Evolutionary conservation across 2,888 invertebrate genomes (phyloP), one percentile per base, ranked within the genome.

Genomic region (Leucania comma): DNA sequence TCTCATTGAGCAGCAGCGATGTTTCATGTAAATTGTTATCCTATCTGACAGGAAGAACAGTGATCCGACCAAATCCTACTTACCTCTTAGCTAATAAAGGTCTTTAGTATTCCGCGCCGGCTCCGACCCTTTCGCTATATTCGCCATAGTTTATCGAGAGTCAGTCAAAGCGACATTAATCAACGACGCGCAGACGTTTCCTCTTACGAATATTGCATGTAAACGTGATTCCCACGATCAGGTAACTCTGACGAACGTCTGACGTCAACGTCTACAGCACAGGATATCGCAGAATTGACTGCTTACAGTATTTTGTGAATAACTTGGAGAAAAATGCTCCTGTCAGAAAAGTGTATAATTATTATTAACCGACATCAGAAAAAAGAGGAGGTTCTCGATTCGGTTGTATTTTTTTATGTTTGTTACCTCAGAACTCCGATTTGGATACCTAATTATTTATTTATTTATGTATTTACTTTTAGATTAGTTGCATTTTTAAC

Each of bases 151-250:
- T 57, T 59, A 57, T 73, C 20, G 66, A 56, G 50, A 67, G 59
- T 63, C 64, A 35, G 53, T 54, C 48, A 54, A 24, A 48, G 48
- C 32, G 26, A 42, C 69, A 67, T 75, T 35, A 56, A 56, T 75
- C 66, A 60, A 63, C 54, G 50, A 46, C n/a, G 17, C 10, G 29
- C 66, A 35, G 72, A 81, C 62, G 65, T 68, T 79, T 79, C 77
- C 78, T 68, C 56, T 79, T 76, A 76, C 72, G 73, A 65, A 76
- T 76, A 53, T 42, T 35, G 64, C 65, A 75, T 82, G 54, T 64
- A 48, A 72, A 82, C 65, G 53, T 62, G 66, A 51, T 78, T 73
- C 79, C 75, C 79, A 72, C 74, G 77, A 1, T 68, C 9, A 53
- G 56, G 46, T 60, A 42, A 56, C 38, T 38, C 51, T 38, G 26